These are phyloP conservation scores for zebrafish (Danio rerio) DNA, from an alignment of 2,113 vertebrate genomes.

Conservation along the genomic window DNA sequence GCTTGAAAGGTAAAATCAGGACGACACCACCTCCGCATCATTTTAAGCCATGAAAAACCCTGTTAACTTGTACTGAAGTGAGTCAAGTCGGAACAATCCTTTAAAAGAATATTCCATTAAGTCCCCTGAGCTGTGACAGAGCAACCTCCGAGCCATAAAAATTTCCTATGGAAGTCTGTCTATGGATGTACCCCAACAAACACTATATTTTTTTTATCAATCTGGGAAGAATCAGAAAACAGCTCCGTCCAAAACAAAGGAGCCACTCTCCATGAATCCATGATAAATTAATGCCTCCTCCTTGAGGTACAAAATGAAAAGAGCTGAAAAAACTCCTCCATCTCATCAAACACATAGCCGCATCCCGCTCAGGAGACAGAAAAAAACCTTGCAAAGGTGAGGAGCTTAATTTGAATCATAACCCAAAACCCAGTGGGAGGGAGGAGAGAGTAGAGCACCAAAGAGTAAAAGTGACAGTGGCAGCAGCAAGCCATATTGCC, in stretches of 20 bases:
- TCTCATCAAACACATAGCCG: not conserved
- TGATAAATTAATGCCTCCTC: not conserved
- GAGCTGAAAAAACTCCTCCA: not conserved
- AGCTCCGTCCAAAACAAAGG: not conserved
- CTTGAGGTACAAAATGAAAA: constrained; percentile 11
- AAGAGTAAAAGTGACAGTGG: constrained; percentile 43
- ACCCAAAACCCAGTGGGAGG: constrained; percentile 41
- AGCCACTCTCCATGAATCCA: not conserved
- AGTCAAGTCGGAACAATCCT: not conserved
- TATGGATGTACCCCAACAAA: constrained; percentile 9
- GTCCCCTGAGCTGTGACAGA: not conserved
- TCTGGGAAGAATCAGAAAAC: not conserved
- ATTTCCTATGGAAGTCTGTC: not conserved
- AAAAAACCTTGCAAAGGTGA: constrained; percentile 38
- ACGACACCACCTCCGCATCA: no score
- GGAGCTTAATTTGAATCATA: constrained; percentile 45
- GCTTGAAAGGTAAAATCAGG: no score
- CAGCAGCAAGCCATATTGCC: constrained; percentile 47
- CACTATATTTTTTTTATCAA: not conserved
- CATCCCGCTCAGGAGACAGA: not conserved
- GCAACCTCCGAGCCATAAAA: not conserved
- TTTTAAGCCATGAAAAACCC: no score
- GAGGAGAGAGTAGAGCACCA: constrained; percentile 20
- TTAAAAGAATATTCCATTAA: not conserved
- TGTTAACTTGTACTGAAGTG: not conserved